phyloP scores from a whole-genome alignment of 2,888 invertebrate species.

The Diaperis boleti region DNA sequence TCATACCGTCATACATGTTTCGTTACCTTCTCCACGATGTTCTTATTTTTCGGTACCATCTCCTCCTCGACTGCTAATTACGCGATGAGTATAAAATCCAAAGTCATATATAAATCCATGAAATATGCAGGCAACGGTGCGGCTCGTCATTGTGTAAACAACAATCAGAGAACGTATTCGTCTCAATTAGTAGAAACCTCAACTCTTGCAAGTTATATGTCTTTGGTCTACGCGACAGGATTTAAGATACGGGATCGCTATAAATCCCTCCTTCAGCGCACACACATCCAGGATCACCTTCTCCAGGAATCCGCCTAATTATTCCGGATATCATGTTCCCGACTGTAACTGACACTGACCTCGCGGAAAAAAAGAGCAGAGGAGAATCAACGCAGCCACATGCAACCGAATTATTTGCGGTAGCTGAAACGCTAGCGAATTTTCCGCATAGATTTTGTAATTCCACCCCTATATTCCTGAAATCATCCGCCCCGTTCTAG shows the following conservation, averaged over 20 bases:
- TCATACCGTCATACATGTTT: too few species aligned
- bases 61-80: slow-evolving; percentile 45
- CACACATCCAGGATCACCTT: slow-evolving; percentile 28
- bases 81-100: slow-evolving; percentile 46
- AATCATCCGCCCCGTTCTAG: slow-evolving; percentile 43
- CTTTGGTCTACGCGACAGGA: slow-evolving; percentile 60
- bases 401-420: slow-evolving; percentile 40
- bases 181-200: slow-evolving; percentile 62
- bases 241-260: slow-evolving; percentile 55
- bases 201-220: slow-evolving; percentile 61
- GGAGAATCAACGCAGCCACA: slow-evolving; percentile 14
- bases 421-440: slow-evolving; percentile 40
- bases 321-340: slow-evolving; percentile 23
- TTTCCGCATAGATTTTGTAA: slow-evolving; percentile 44
- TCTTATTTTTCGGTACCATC: too few species aligned
- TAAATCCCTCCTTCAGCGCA: slow-evolving; percentile 43
- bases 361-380: slow-evolving; percentile 1
- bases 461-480: slow-evolving; percentile 52
- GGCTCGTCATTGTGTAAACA: slow-evolving; percentile 60
- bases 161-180: slow-evolving; percentile 62
- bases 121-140: slow-evolving; percentile 60
- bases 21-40: too few species aligned
- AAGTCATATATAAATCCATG: slow-evolving; percentile 58
- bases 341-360: slow-evolving; percentile 18
- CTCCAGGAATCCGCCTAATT: slow-evolving; percentile 31